Evolutionary conservation across 2,888 invertebrate species (phyloP).

Genomic region (Noctua janthina): DNA sequence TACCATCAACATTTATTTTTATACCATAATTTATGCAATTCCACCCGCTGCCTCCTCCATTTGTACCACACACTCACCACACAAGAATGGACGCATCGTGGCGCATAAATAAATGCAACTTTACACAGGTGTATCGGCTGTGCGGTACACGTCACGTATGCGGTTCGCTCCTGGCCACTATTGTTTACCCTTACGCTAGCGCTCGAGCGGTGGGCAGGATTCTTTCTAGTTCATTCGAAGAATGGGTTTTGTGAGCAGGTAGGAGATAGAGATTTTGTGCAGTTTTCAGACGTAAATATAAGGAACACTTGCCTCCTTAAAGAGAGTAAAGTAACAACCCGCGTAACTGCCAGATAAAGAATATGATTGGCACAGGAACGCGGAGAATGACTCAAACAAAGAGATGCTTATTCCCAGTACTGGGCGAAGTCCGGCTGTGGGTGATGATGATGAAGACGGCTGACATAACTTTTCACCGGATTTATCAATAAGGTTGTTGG

Average conservation of each 20-base stretch:
- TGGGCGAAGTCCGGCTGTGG: background rate
- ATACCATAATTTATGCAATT: background rate
- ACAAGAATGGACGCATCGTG: constrained; percentile 74
- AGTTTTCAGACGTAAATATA: no score
- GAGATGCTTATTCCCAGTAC: background rate
- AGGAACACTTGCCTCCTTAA: no score
- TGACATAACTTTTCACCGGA: background rate
- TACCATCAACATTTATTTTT: background rate
- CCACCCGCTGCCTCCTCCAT: constrained; percentile 53
- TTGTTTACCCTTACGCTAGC: constrained; percentile 50
- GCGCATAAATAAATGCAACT: constrained; percentile 82
- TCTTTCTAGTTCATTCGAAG: constrained; percentile 2
- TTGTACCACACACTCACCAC: constrained; percentile 41
- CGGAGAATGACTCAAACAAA: background rate
- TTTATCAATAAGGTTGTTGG: background rate
- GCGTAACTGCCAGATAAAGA: no score
- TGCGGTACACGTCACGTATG: constrained; percentile 72
- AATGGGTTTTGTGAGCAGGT: background rate
- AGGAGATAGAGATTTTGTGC: no score
- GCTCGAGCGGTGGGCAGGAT: background rate
- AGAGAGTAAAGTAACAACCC: no score
- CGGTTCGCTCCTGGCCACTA: constrained; percentile 50
- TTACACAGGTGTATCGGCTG: constrained; percentile 82
- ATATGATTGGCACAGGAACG: background rate
- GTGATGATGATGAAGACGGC: background rate